Evolutionary conservation across 2,113 vertebrate species (phyloP).

Genomic region (Lophochroa leadbeateri): DNA sequence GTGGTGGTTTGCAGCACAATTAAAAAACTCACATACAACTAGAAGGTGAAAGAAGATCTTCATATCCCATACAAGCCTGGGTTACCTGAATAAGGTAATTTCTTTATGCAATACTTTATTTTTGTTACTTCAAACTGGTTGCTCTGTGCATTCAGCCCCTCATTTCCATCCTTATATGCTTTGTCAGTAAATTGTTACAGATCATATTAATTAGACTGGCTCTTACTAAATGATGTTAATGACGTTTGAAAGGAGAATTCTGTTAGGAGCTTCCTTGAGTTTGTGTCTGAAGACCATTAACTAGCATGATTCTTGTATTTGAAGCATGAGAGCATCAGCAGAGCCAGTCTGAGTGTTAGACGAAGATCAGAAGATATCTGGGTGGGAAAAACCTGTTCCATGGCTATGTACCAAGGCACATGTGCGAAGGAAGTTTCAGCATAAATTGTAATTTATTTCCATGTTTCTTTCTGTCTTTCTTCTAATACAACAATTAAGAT

Average conservation of each 20-base stretch:
- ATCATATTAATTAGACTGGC: not conserved
- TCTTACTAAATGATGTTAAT: not conserved
- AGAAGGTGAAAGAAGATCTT: not conserved
- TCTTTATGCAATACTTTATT: not conserved
- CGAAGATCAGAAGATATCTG: not conserved
- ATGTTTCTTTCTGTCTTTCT: not conserved
- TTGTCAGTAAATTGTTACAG: not conserved
- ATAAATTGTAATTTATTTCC: not conserved
- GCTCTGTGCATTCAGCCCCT: not conserved
- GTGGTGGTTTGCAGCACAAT: not conserved
- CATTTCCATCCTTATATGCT: not conserved
- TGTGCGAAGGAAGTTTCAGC: not conserved
- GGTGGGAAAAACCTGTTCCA: not conserved
- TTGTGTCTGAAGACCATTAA: not conserved
- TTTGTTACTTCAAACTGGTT: not conserved
- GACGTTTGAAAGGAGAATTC: not conserved
- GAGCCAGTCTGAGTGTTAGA: not conserved
- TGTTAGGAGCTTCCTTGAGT: not conserved
- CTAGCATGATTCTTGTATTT: not conserved
- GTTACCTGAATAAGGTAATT: slow-evolving; percentile 33
- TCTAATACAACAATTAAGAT: not conserved
- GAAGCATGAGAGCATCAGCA: not conserved
- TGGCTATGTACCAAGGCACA: not conserved
- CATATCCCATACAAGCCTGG: not conserved
- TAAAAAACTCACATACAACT: not conserved